Evolutionary conservation across 2,113 vertebrate genomes (phyloP).

Genomic region (Sclerurus mexicanus): DNA sequence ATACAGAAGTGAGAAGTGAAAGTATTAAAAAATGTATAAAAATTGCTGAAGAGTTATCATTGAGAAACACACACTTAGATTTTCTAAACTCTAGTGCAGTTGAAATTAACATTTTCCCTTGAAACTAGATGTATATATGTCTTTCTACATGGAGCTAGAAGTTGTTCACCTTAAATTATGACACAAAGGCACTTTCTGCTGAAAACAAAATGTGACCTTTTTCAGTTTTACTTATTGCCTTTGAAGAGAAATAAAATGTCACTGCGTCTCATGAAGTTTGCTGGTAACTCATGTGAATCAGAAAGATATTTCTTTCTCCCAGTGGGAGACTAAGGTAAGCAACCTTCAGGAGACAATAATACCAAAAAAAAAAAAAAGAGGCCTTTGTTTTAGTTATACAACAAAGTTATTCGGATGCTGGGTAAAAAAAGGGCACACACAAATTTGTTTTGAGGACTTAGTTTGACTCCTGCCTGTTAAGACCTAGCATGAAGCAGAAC

Average conservation of each 20-base stretch:
- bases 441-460: neutral
- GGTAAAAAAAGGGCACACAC: neutral
- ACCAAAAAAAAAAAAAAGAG: neutral
- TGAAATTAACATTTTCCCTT: neutral
- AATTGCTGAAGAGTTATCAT: neutral
- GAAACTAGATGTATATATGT: neutral
- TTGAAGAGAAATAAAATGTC: conserved; percentile 36
- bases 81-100: neutral
- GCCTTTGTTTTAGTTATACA: neutral
- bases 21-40: neutral
- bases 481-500: neutral
- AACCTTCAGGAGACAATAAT: neutral
- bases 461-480: neutral
- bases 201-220: conserved; percentile 28
- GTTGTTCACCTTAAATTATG: neutral
- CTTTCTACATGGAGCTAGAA: neutral
- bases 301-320: neutral
- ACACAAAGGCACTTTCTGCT: neutral
- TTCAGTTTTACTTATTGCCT: neutral
- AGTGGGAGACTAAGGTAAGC: neutral
- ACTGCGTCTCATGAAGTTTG: neutral
- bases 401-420: neutral
- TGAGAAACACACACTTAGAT: neutral
- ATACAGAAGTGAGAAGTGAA: neutral
- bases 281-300: neutral